These are phyloP conservation scores for Sebastes kiyomatsui DNA, from an alignment of 2,797 vertebrate species.

Conservation along the genomic window DNA sequence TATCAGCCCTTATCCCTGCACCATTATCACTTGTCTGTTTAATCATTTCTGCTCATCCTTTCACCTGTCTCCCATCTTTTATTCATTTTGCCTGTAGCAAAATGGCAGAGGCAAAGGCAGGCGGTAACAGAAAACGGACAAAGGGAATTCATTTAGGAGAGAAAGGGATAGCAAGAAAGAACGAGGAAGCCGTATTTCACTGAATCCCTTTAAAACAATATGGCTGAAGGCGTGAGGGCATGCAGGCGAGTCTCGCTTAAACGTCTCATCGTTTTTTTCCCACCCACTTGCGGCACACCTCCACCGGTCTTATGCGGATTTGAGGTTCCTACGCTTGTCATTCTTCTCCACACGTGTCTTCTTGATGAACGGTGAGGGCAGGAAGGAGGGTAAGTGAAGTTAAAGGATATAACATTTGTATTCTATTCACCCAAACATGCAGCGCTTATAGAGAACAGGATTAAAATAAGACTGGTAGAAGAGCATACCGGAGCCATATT, in stretches of 20 bases:
- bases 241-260: conserved; percentile 3
- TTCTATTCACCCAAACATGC: conserved; percentile 45
- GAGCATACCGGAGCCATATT: background rate
- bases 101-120: conserved; percentile 24
- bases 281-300: conserved; percentile 34
- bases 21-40: conserved; percentile 34
- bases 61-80: conserved; percentile 50
- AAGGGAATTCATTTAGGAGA: conserved; percentile 31
- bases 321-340: conserved; percentile 28
- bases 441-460: background rate
- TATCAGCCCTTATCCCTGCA: background rate
- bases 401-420: conserved; percentile 52
- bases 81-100: conserved; percentile 49
- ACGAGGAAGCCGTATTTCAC: background rate
- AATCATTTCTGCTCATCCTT: conserved; percentile 38
- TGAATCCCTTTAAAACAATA: conserved; percentile 19
- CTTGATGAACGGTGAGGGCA: conserved; percentile 46
- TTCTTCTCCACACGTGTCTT: conserved; percentile 38
- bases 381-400: conserved; percentile 23
- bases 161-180: background rate
- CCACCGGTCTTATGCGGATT: conserved; percentile 20
- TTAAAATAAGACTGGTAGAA: background rate
- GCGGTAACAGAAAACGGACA: conserved; percentile 29
- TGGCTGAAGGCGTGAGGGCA: background rate
- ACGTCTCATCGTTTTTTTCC: background rate